Percentiles rank a stretch among this genome's conserved stretches.
Evolutionary conservation across 2,888 invertebrate species (phyloP).

Genomic region (Ectobius pallidus): DNA sequence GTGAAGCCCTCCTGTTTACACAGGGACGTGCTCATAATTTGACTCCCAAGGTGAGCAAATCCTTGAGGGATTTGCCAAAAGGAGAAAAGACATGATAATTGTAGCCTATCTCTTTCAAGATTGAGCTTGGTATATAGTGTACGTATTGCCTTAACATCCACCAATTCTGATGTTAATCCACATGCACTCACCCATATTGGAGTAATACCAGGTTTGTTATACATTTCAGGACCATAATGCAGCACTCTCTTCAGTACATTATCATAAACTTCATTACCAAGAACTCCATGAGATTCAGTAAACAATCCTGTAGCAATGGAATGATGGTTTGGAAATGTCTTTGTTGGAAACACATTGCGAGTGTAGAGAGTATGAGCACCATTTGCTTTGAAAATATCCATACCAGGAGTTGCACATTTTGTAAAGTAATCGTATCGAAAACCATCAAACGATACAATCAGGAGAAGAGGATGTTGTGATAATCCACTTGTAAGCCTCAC

Average conservation of each 20-base stretch:
- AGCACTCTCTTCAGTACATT: slow-evolving; percentile 49
- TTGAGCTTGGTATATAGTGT: too few species aligned
- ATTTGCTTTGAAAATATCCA: slow-evolving; percentile 60
- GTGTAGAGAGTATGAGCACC: slow-evolving; percentile 66
- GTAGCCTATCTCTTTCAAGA: too few species aligned
- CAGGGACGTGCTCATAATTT: too few species aligned
- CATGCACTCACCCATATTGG: slow-evolving; percentile 63
- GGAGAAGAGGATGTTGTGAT: slow-evolving; percentile 56
- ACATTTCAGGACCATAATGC: slow-evolving; percentile 55
- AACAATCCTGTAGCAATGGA: slow-evolving; percentile 73
- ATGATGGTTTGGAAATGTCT: slow-evolving; percentile 78
- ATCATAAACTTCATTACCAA: slow-evolving; percentile 67
- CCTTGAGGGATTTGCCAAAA: too few species aligned
- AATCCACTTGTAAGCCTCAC: not conserved
- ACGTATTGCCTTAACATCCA: too few species aligned
- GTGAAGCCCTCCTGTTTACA: too few species aligned
- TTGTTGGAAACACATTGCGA: slow-evolving; percentile 69
- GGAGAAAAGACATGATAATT: too few species aligned
- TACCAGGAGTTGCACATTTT: slow-evolving; percentile 62
- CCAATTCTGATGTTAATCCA: too few species aligned
- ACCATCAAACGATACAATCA: slow-evolving; percentile 73
- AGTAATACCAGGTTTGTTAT: slow-evolving; percentile 59
- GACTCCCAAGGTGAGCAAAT: too few species aligned
- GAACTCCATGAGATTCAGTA: slow-evolving; percentile 71
- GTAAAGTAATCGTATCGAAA: slow-evolving; percentile 71